These are phyloP conservation scores for Xestia xanthographa DNA, from an alignment of 2,888 invertebrate genomes.

Conservation along the genomic window DNA sequence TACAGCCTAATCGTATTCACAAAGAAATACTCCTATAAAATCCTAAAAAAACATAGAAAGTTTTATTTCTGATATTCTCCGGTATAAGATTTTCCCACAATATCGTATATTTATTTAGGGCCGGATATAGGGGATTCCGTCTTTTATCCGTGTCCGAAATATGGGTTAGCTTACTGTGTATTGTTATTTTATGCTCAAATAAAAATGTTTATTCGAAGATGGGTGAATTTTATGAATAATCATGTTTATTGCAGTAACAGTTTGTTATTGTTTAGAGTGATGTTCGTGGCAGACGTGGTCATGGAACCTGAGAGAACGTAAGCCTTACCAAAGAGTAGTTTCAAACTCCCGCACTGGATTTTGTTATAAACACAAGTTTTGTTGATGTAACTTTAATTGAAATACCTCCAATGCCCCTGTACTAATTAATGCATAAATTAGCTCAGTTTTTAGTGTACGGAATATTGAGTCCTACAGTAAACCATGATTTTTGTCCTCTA, in stretches of 20 bases:
- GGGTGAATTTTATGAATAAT: conserved; percentile 38
- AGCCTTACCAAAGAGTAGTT: accelerated
- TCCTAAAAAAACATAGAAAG: conserved; percentile 18
- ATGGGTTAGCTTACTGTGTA: conserved; percentile 41
- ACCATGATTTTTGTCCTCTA: too few species aligned
- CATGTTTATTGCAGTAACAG: not conserved
- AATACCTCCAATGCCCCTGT: too few species aligned
- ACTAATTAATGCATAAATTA: too few species aligned
- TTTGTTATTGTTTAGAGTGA: conserved; percentile 3
- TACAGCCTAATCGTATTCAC: conserved; percentile 21
- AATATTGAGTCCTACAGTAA: too few species aligned
- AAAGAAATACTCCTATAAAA: conserved; percentile 19
- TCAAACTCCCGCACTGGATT: not conserved
- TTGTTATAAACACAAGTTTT: too few species aligned
- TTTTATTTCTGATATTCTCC: conserved; percentile 43
- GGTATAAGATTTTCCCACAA: conserved; percentile 43
- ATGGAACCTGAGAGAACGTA: not conserved
- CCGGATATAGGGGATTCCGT: conserved; percentile 51
- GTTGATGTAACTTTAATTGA: too few species aligned
- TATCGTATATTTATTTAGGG: conserved; percentile 58
- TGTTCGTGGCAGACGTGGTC: too few species aligned
- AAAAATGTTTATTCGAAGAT: conserved; percentile 54
- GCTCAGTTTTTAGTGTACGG: too few species aligned
- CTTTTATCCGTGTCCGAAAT: conserved; percentile 52
- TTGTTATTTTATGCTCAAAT: conserved; percentile 56